phyloP scores from a whole-genome alignment of 2,797 vertebrate genomes.

The Propithecus perrieri region DNA sequence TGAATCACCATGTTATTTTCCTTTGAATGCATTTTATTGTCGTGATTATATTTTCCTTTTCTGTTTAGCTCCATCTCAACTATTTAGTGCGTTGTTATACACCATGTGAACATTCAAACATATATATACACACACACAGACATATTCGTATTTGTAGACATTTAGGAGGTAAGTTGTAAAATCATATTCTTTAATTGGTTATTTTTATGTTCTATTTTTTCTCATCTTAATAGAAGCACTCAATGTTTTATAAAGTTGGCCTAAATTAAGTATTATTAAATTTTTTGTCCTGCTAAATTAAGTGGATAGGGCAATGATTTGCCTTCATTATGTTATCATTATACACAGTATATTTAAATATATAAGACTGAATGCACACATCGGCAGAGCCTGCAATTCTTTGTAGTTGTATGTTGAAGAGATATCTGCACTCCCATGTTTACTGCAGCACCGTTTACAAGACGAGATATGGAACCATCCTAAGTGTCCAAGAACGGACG shows the following conservation, averaged over 20 bases:
- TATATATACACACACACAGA: not conserved
- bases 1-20: not conserved
- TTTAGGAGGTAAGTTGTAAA: slow-evolving; percentile 22
- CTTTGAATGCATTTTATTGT: not conserved
- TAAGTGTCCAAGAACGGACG: not conserved
- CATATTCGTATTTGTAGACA: not conserved
- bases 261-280: not conserved
- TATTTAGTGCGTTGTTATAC: not conserved
- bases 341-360: not conserved
- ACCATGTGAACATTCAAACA: not conserved
- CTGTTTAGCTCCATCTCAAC: not conserved
- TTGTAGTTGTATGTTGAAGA: not conserved
- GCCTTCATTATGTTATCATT: not conserved
- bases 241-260: not conserved
- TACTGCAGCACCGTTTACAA: not conserved
- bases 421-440: not conserved
- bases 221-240: not conserved
- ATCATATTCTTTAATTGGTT: not conserved
- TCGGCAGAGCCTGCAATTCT: not conserved
- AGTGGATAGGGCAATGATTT: not conserved
- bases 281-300: not conserved
- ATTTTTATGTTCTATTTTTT: slow-evolving; percentile 4
- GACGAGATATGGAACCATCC: not conserved
- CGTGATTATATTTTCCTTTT: not conserved
- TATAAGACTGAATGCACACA: not conserved